Conservation (phyloP, 2,113 vertebrate genomes). For the Amia ocellicauda region DNA sequence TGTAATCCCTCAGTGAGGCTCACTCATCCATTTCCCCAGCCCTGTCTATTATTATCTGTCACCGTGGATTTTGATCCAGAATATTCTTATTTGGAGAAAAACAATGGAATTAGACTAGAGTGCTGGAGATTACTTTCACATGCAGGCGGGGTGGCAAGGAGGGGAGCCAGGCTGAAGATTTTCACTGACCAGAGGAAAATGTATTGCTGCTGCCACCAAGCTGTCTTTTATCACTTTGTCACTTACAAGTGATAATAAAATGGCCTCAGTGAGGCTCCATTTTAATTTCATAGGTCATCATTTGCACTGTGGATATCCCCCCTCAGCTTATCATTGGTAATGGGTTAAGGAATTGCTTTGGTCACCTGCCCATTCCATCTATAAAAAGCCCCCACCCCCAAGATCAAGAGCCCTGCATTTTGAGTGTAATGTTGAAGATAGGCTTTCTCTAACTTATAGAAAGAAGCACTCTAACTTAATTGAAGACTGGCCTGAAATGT, state of each 20-base stretch:
- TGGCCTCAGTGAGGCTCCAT: slow-evolving; percentile 16
- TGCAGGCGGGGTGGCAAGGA: background rate
- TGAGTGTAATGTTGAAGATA: background rate
- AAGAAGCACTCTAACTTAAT: slow-evolving; percentile 33
- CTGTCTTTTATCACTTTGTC: slow-evolving; percentile 33
- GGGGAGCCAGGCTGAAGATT: background rate
- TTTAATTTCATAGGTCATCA: slow-evolving; percentile 20
- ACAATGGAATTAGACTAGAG: slow-evolving; percentile 23
- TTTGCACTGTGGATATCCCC: background rate
- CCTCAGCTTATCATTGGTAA: background rate
- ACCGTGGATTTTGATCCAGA: background rate
- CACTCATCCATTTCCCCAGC: slow-evolving; percentile 3
- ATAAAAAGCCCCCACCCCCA: too few species aligned
- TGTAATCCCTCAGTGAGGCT: background rate
- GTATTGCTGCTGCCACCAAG: slow-evolving; percentile 34
- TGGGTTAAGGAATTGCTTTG: background rate
- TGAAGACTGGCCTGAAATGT: too few species aligned
- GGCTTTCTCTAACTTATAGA: slow-evolving; percentile 14
- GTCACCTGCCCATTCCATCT: background rate
- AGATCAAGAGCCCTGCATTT: background rate
- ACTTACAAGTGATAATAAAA: slow-evolving; percentile 22
- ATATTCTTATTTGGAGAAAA: slow-evolving; percentile 3
- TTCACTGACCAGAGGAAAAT: slow-evolving; percentile 9
- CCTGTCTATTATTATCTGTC: background rate
- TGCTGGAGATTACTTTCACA: slow-evolving; percentile 11